Conservation (phyloP, 2,113 vertebrate genomes). For the Herpetotheres cachinnans region DNA sequence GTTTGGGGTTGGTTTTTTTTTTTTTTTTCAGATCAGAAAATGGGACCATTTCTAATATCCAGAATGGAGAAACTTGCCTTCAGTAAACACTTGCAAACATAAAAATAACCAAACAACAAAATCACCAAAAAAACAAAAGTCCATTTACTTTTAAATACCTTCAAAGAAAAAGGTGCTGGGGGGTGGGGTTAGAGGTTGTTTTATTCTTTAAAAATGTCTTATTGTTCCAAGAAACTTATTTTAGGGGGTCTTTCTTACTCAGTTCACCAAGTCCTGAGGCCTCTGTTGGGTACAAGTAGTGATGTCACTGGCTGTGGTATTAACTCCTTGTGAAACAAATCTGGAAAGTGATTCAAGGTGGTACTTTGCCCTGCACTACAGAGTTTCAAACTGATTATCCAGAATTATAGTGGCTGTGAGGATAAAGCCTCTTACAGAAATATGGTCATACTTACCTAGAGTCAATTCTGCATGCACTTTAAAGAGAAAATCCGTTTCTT, state of each 20-base stretch:
- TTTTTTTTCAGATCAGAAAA: background rate
- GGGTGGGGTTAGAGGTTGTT: background rate
- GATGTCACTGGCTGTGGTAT: background rate
- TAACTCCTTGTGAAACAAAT: background rate
- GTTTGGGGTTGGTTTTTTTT: background rate
- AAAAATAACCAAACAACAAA: background rate
- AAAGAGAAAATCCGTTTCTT: background rate
- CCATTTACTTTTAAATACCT: background rate
- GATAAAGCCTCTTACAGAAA: background rate
- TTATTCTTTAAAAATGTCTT: background rate
- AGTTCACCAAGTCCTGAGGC: background rate
- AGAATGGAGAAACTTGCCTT: background rate
- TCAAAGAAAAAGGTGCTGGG: background rate
- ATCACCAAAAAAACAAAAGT: rapidly evolving
- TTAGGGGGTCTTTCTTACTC: background rate
- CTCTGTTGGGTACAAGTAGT: background rate
- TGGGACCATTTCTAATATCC: background rate
- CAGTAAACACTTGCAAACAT: background rate
- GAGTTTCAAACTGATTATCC: background rate
- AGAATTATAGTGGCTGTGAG: background rate
- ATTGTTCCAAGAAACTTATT: background rate
- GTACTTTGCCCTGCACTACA: background rate
- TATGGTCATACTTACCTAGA: background rate
- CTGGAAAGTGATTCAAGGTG: background rate
- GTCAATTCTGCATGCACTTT: background rate